Evolutionary conservation across 2,888 invertebrate species (phyloP).

Genomic region (Luperina nickerlii): DNA sequence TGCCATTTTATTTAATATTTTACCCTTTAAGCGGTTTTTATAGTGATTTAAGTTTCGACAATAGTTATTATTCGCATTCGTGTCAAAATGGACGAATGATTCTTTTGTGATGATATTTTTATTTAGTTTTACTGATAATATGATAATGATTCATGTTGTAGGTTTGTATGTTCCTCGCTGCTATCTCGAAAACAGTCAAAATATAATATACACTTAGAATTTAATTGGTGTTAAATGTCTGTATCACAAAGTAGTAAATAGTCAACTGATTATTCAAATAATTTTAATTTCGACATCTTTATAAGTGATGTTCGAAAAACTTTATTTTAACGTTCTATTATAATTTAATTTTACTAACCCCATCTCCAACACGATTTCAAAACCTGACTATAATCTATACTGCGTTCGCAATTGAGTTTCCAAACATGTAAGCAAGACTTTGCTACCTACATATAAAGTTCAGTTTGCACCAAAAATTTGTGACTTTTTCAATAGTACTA

Average conservation of each 20-base stretch:
- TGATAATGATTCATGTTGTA: conserved; percentile 62
- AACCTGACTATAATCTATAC: not conserved
- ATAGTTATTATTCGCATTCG: conserved; percentile 70
- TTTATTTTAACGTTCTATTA: not conserved
- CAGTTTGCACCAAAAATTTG: not conserved
- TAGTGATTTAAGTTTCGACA: conserved; percentile 75
- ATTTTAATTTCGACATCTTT: not conserved
- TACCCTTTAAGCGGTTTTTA: conserved; percentile 80
- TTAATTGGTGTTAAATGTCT: conserved; percentile 26
- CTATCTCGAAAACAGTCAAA: not conserved
- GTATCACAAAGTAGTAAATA: not conserved
- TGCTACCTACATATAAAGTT: not conserved
- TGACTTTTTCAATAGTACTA: not conserved
- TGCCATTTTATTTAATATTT: conserved; percentile 81
- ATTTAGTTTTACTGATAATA: conserved; percentile 62
- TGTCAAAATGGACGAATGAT: conserved; percentile 42
- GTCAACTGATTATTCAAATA: not conserved
- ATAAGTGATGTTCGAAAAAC: not conserved
- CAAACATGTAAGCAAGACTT: not conserved
- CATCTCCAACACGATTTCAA: not conserved
- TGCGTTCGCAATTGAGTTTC: not conserved
- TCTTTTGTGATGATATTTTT: conserved; percentile 73
- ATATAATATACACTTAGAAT: conserved; percentile 7
- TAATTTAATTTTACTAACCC: not conserved
- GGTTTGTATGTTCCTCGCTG: conserved; percentile 41